Conservation (phyloP, 2,888 invertebrate species). For the Leptinotarsa tumamoca region DNA sequence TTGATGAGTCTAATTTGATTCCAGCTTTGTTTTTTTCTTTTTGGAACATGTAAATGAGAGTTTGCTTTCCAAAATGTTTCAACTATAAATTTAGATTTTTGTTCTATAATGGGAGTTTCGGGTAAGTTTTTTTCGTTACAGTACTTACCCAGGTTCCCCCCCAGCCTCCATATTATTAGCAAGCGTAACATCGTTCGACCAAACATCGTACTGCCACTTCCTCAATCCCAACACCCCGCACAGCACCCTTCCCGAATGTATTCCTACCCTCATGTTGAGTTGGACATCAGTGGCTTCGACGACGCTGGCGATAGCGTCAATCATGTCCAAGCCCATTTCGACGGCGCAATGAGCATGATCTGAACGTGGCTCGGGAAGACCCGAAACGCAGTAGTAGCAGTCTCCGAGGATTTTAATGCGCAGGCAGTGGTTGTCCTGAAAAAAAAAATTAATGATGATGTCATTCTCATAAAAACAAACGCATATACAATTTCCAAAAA, state of each 20-base stretch:
- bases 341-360: slow-evolving; percentile 94
- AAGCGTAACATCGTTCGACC: slow-evolving; percentile 92
- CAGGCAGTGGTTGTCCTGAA: slow-evolving; percentile 84
- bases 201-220: slow-evolving; percentile 95
- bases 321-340: slow-evolving; percentile 89
- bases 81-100: no score
- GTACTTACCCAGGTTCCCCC: slow-evolving; percentile 85
- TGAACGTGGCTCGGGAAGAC: slow-evolving; percentile 88
- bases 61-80: no score
- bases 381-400: slow-evolving; percentile 94
- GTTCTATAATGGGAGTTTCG: no score
- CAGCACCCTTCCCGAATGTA: slow-evolving; percentile 90
- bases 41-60: no score
- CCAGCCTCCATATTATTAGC: slow-evolving; percentile 93
- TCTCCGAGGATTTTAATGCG: slow-evolving; percentile 89
- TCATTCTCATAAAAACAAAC: no score
- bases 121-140: not conserved
- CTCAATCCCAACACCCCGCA: slow-evolving; percentile 90
- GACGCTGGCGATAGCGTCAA: slow-evolving; percentile 87
- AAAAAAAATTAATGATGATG: slow-evolving; percentile 42
- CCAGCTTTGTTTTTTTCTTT: no score
- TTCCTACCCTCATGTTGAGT: slow-evolving; percentile 92
- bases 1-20: no score
- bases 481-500: no score
- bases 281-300: slow-evolving; percentile 94